phyloP scores from a whole-genome alignment of 2,797 vertebrate species.

The Liparis tanakae region DNA sequence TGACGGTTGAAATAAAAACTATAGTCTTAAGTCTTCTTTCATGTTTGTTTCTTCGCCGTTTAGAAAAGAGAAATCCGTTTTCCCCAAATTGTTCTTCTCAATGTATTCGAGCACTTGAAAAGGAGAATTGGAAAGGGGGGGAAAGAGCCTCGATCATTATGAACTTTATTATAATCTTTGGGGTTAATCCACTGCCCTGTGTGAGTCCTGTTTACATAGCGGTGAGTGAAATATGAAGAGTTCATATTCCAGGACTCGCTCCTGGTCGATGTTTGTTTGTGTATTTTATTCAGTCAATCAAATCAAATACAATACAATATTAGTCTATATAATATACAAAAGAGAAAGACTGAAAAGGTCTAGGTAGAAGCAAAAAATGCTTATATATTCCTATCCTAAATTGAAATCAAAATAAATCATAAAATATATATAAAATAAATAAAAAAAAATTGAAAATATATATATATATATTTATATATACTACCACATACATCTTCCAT shows the following conservation, averaged over 20 bases:
- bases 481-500: no score
- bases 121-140: neutral
- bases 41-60: neutral
- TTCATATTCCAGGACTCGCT: neutral
- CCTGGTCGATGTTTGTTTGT: no score
- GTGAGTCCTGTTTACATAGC: conserved; percentile 15
- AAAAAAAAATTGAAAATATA: no score
- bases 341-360: no score
- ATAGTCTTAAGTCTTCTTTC: conserved; percentile 1
- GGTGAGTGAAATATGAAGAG: conserved; percentile 15
- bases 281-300: no score
- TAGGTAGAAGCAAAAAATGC: no score
- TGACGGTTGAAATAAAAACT: neutral
- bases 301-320: no score
- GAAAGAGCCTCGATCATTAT: conserved; percentile 8
- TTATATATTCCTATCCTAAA: no score
- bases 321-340: no score
- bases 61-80: conserved; percentile 3
- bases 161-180: conserved; percentile 11
- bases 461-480: no score
- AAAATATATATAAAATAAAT: no score
- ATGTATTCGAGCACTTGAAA: conserved; percentile 15
- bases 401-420: no score
- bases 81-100: neutral
- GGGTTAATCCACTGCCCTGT: conserved; percentile 26